Evolutionary conservation across 2,797 vertebrate species (phyloP).

Genomic region (Etheostoma nigrum): DNA sequence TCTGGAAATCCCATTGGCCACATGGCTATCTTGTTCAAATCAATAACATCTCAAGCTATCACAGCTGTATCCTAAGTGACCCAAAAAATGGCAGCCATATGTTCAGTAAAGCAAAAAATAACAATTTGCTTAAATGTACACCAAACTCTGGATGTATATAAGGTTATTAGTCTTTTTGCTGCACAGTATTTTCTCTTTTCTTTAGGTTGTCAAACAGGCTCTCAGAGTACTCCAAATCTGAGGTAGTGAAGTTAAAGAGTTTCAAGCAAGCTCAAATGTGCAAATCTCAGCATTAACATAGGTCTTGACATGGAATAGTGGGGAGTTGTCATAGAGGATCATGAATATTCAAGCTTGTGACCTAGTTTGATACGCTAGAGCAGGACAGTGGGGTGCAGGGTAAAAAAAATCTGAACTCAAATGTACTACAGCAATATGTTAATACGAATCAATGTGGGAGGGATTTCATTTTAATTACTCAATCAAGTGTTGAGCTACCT

Average conservation of each 20-base stretch:
- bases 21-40: slow-evolving; percentile 76
- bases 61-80: slow-evolving; percentile 70
- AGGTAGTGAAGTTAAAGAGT: slow-evolving; percentile 58
- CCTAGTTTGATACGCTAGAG: slow-evolving; percentile 76
- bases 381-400: slow-evolving; percentile 76
- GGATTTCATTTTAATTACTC: slow-evolving; percentile 70
- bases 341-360: slow-evolving; percentile 83
- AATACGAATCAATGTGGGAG: slow-evolving; percentile 68
- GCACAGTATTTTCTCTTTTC: slow-evolving; percentile 53
- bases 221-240: slow-evolving; percentile 46
- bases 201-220: slow-evolving; percentile 56
- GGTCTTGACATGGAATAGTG: slow-evolving; percentile 80
- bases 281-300: slow-evolving; percentile 81
- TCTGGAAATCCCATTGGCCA: slow-evolving; percentile 70
- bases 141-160: slow-evolving; percentile 18
- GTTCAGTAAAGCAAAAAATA: slow-evolving; percentile 53
- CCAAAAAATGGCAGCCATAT: slow-evolving; percentile 73
- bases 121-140: slow-evolving; percentile 19
- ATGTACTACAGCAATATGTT: slow-evolving; percentile 50
- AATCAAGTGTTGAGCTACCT: slow-evolving; percentile 71
- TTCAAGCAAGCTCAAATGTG: slow-evolving; percentile 75
- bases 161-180: slow-evolving; percentile 15
- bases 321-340: slow-evolving; percentile 80
- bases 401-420: slow-evolving; percentile 69
- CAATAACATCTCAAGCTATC: slow-evolving; percentile 72